phyloP scores from a whole-genome alignment of 1,140 invertebrate genomes.

The Aphaenogaster ashmeadi region DNA sequence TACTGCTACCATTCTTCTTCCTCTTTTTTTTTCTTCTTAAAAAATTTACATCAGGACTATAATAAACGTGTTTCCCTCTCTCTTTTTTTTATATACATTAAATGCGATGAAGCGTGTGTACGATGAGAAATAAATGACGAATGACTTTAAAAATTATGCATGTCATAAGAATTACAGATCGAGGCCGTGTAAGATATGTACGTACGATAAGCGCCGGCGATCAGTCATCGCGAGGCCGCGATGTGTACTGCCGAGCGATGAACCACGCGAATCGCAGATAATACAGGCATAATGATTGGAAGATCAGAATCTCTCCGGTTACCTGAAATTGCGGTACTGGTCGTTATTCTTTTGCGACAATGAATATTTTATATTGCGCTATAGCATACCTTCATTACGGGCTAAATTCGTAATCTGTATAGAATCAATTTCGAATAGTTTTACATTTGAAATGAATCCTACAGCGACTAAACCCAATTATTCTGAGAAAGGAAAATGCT shows the following conservation, averaged over 20 bases:
- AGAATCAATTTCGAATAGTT: not conserved
- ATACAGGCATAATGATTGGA: constrained; percentile 46
- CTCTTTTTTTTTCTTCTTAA: not conserved
- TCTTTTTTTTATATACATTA: not conserved
- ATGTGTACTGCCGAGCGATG: constrained; percentile 46
- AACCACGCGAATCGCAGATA: constrained; percentile 51
- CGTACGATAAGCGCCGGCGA: constrained; percentile 7
- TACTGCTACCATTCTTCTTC: not conserved
- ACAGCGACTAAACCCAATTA: not conserved
- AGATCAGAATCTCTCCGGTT: constrained; percentile 56
- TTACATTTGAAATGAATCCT: not conserved
- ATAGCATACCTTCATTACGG: not conserved
- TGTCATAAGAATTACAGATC: constrained; percentile 61
- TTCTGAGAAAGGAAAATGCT: not conserved
- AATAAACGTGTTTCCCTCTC: not conserved
- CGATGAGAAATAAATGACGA: constrained; percentile 28
- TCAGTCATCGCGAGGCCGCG: constrained; percentile 51
- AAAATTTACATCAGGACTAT: not conserved
- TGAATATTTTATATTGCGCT: constrained; percentile 38
- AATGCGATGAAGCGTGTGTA: not conserved
- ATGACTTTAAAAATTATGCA: constrained; percentile 46
- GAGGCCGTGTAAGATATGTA: constrained; percentile 41
- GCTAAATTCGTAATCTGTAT: not conserved
- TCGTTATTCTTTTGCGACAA: constrained; percentile 53
- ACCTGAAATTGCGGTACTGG: constrained; percentile 45